These are phyloP conservation scores for Drosophila cyrtoloma DNA, from an alignment of 2,888 invertebrate species.

Conservation along the genomic window DNA sequence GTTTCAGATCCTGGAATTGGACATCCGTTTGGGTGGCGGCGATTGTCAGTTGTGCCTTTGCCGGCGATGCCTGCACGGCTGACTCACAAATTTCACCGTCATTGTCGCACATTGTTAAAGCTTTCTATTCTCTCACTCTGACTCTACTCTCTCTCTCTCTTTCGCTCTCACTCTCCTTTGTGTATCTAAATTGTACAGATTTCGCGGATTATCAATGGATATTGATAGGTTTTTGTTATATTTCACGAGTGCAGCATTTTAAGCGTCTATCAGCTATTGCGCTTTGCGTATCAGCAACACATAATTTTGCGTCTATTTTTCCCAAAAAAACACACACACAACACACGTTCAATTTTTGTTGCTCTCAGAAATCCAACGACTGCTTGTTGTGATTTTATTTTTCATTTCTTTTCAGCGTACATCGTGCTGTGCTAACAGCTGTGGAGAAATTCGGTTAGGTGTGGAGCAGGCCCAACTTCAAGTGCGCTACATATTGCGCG, in stretches of 20 bases:
- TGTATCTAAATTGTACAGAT: conserved; percentile 23
- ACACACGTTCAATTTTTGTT: conserved; percentile 63
- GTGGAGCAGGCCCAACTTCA: conserved; percentile 18
- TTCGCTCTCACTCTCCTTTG: background rate
- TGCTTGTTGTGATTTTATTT: conserved; percentile 54
- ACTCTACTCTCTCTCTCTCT: conserved; percentile 22
- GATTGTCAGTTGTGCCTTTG: background rate
- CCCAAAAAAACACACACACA: conserved; percentile 46
- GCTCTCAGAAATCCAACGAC: conserved; percentile 62
- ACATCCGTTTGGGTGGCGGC: conserved; percentile 28
- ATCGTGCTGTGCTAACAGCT: conserved; percentile 14
- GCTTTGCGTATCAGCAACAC: conserved; percentile 42
- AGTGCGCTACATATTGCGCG: background rate
- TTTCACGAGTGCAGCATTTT: conserved; percentile 54
- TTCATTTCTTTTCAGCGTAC: conserved; percentile 47
- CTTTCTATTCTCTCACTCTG: conserved; percentile 64
- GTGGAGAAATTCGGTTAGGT: conserved; percentile 13
- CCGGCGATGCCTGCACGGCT: conserved; percentile 35
- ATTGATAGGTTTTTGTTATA: conserved; percentile 26
- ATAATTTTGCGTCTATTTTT: conserved; percentile 64
- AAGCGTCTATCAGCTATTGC: conserved; percentile 32
- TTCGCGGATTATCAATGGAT: conserved; percentile 42
- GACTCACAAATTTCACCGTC: conserved; percentile 69
- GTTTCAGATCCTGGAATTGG: conserved; percentile 19
- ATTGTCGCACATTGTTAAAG: conserved; percentile 69